A percentile compares a stretch with the other conserved stretches of the same genome.
These are phyloP conservation scores for Gadus macrocephalus DNA, from an alignment of 2,113 vertebrate genomes.

Conservation along the genomic window DNA sequence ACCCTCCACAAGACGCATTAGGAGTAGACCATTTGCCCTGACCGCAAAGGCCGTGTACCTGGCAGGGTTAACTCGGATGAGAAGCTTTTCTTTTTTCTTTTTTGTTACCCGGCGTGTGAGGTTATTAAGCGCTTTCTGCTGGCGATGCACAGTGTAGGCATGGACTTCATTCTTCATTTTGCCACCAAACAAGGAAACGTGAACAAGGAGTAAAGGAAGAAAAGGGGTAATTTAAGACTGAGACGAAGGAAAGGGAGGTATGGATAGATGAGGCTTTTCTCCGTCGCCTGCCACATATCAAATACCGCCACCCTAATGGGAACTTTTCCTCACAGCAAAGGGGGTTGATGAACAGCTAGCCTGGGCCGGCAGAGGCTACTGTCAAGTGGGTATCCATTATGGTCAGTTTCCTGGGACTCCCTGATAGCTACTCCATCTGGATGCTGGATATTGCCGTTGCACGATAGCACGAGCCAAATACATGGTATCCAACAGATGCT, in stretches of 20 bases:
- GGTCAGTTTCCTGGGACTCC: constrained; percentile 9
- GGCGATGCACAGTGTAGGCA: constrained; percentile 48
- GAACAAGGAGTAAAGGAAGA: constrained; percentile 18
- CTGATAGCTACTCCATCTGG: constrained; percentile 22
- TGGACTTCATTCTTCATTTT: constrained; percentile 54
- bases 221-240: constrained; percentile 20
- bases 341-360: constrained; percentile 14
- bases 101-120: constrained; percentile 16
- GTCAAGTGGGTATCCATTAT: constrained; percentile 21
- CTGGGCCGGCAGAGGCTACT: constrained; percentile 19
- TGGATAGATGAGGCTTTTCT: constrained; percentile 8
- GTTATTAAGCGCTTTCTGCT: constrained; percentile 45
- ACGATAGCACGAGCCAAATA: background rate
- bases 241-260: background rate
- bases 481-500: constrained; percentile 8
- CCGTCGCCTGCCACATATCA: constrained; percentile 27
- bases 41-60: constrained; percentile 35
- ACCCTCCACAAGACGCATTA: constrained; percentile 30
- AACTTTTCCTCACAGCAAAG: constrained; percentile 7
- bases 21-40: constrained; percentile 36
- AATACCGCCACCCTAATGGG: constrained; percentile 16
- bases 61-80: constrained; percentile 43
- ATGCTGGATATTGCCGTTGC: background rate
- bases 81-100: constrained; percentile 40
- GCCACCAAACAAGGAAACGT: constrained; percentile 10